Evolutionary conservation across 2,888 invertebrate genomes (phyloP).

Genomic region (Hesperia comma): DNA sequence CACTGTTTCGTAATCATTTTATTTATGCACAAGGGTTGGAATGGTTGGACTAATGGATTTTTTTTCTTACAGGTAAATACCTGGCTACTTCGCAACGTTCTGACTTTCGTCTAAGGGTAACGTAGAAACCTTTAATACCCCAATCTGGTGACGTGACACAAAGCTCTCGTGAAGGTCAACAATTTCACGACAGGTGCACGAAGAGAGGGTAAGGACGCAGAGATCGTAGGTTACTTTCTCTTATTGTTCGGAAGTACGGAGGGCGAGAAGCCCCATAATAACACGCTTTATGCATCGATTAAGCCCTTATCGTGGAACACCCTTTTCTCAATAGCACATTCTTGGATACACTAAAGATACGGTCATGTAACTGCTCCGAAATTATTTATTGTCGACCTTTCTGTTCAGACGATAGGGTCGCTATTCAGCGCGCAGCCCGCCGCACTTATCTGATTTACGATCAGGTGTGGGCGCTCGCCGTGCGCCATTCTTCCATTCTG

Average conservation of each 20-base stretch:
- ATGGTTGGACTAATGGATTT: conserved; percentile 27
- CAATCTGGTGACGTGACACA: conserved; percentile 13
- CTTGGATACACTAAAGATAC: conserved; percentile 63
- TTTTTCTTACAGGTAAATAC: conserved; percentile 52
- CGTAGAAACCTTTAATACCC: neutral
- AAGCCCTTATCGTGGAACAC: conserved; percentile 72
- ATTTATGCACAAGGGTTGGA: conserved; percentile 2
- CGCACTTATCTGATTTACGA: conserved; percentile 69
- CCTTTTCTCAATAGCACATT: conserved; percentile 75
- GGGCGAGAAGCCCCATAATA: conserved; percentile 73
- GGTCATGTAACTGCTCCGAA: conserved; percentile 48
- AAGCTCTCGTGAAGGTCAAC: conserved; percentile 41
- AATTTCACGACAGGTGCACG: conserved; percentile 71
- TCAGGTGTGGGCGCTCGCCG: conserved; percentile 66
- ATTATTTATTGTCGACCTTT: conserved; percentile 56
- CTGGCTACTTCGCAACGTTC: neutral
- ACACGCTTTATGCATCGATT: conserved; percentile 79
- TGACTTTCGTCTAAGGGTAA: neutral
- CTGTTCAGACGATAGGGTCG: conserved; percentile 52
- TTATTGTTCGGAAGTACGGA: conserved; percentile 53
- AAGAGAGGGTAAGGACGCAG: conserved; percentile 64
- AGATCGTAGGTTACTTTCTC: conserved; percentile 53
- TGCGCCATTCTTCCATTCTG: conserved; percentile 65
- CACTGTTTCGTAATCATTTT: conserved; percentile 5
- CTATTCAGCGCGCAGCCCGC: conserved; percentile 47